A percentile compares a stretch with the other conserved stretches of the same genome.
Conservation (phyloP, 2,888 invertebrate species). For the Rutpela maculata region DNA sequence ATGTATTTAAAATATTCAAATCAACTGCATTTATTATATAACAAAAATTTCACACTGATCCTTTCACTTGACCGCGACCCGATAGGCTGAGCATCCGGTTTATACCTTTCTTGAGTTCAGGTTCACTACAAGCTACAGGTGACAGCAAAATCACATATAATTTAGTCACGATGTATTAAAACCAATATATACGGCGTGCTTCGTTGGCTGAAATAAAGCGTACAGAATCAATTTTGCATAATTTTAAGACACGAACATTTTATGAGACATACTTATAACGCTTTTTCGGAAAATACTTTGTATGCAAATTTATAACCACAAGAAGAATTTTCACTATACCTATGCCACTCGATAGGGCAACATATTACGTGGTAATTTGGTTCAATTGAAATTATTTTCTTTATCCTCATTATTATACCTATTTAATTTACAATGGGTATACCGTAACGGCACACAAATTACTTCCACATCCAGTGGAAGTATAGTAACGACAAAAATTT, state of each 20-base stretch:
- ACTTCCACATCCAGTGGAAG: no score
- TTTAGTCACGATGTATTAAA: conserved; percentile 31
- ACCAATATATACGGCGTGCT: conserved; percentile 16
- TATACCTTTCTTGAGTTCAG: conserved; percentile 59
- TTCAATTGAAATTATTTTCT: no score
- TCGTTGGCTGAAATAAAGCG: background rate
- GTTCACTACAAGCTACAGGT: conserved; percentile 59
- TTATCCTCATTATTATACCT: no score
- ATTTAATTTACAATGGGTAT: no score
- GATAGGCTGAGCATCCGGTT: conserved; percentile 62
- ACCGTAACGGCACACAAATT: no score
- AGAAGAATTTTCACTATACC: no score
- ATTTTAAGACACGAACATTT: background rate
- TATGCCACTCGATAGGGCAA: no score
- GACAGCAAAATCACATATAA: conserved; percentile 52
- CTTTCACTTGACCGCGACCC: conserved; percentile 69
- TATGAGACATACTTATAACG: background rate
- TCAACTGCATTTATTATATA: conserved; percentile 63
- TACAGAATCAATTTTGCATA: background rate
- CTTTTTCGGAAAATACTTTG: no score
- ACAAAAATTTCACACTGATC: conserved; percentile 67
- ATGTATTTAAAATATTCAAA: conserved; percentile 47
- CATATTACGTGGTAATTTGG: no score
- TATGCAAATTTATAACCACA: no score
- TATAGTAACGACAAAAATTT: no score